These are phyloP conservation scores for Anisognathus igniventris DNA, from an alignment of 2,797 vertebrate genomes.

Conservation along the genomic window DNA sequence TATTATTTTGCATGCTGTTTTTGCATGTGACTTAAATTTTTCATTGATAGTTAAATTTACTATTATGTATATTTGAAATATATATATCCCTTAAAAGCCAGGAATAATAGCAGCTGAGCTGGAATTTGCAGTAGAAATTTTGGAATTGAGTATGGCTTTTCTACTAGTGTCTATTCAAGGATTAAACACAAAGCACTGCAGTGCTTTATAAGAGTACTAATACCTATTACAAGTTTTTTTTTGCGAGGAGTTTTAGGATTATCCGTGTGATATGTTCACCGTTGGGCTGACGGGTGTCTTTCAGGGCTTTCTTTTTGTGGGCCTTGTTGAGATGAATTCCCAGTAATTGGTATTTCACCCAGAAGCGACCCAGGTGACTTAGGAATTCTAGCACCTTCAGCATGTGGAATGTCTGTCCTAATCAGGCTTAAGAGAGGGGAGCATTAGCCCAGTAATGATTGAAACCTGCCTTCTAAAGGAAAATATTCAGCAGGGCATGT, in stretches of 20 bases:
- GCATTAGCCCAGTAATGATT: background rate
- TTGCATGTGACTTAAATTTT: background rate
- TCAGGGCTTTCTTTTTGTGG: background rate
- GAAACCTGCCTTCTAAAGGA: background rate
- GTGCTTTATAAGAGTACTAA: background rate
- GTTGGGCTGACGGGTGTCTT: background rate
- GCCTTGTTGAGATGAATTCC: background rate
- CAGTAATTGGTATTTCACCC: slow-evolving; percentile 45
- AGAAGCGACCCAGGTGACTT: slow-evolving; percentile 33
- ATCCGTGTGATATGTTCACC: background rate
- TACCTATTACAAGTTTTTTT: background rate
- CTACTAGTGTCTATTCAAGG: background rate
- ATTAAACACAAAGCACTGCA: background rate
- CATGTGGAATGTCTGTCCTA: slow-evolving; percentile 6
- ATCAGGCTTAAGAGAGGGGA: background rate
- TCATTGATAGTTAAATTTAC: background rate
- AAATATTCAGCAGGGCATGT: background rate
- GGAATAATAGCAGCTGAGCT: background rate
- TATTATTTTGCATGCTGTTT: background rate
- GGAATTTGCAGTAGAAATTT: background rate
- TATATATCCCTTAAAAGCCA: background rate
- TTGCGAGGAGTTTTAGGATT: background rate
- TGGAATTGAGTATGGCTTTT: background rate
- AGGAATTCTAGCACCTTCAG: slow-evolving; percentile 29
- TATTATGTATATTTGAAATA: background rate